Evolutionary conservation across 2,797 vertebrate species (phyloP).

Genomic region (Esox lucius): DNA sequence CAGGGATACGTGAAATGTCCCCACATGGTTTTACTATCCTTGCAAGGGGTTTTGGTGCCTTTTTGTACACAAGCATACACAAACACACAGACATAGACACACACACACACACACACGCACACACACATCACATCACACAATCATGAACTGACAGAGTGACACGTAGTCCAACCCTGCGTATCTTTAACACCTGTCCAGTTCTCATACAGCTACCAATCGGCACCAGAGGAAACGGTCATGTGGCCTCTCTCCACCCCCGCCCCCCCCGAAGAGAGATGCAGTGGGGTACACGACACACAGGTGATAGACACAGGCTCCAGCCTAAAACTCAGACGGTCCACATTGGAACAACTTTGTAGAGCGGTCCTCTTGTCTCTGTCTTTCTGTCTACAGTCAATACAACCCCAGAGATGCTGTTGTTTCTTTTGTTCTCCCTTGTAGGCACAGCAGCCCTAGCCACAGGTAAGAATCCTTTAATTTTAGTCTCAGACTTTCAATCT

Average conservation of each 20-base stretch:
- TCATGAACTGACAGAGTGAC: slow-evolving; percentile 47
- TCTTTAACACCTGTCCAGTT: slow-evolving; percentile 74
- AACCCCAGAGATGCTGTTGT: slow-evolving; percentile 50
- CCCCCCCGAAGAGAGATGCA: slow-evolving; percentile 7
- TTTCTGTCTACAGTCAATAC: neutral
- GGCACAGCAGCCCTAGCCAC: slow-evolving; percentile 46
- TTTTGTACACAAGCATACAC: neutral
- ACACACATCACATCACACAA: neutral
- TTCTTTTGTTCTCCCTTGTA: slow-evolving; percentile 51
- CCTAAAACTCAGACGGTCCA: slow-evolving; percentile 23
- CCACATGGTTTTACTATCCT: too few species aligned
- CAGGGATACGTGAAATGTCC: too few species aligned
- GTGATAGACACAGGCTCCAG: slow-evolving; percentile 25
- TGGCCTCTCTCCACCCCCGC: slow-evolving; percentile 4
- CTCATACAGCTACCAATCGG: slow-evolving; percentile 68
- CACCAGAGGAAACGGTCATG: slow-evolving; percentile 22
- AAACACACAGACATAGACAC: neutral
- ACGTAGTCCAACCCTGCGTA: slow-evolving; percentile 64
- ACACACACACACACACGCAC: neutral
- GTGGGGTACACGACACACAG: neutral
- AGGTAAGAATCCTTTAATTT: slow-evolving; percentile 17
- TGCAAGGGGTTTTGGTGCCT: too few species aligned
- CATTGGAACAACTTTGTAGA: neutral
- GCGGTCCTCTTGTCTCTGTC: neutral
- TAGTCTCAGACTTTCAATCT: neutral